phyloP scores from a whole-genome alignment of 1,140 invertebrate species.

The Rhopalosiphum padi region DNA sequence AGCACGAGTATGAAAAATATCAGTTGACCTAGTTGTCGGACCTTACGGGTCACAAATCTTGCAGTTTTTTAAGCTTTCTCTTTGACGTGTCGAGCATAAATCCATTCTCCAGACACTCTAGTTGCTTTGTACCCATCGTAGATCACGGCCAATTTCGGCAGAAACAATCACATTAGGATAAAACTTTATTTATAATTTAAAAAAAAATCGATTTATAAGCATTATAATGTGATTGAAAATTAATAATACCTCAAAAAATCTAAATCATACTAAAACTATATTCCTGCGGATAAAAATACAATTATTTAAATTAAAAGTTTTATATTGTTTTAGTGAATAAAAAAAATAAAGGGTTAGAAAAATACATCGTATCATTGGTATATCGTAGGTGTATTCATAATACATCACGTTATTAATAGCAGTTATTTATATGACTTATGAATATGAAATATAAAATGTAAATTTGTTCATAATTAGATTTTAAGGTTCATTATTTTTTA shows the following conservation, averaged over 20 bases:
- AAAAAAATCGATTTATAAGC: neutral
- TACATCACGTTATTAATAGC: neutral
- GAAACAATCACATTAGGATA: neutral
- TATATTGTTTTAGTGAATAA: neutral
- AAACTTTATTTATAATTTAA: neutral
- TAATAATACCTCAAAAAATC: neutral
- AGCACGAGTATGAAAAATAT: constrained; percentile 13
- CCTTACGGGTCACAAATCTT: constrained; percentile 54
- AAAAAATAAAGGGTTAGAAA: neutral
- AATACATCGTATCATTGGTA: neutral
- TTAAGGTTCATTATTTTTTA: neutral
- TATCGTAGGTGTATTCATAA: neutral
- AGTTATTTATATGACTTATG: neutral
- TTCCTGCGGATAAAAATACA: neutral
- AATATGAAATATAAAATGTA: neutral
- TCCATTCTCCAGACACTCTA: constrained; percentile 11
- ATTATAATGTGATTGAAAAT: neutral
- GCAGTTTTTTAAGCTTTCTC: constrained; percentile 52
- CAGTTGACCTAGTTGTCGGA: constrained; percentile 47
- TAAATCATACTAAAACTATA: neutral
- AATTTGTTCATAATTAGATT: neutral
- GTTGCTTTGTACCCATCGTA: neutral
- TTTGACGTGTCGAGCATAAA: constrained; percentile 30
- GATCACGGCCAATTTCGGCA: neutral
- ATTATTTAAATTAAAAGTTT: neutral